Evolutionary conservation across 2,113 vertebrate genomes (phyloP).

Genomic region (Nasalis larvatus): DNA sequence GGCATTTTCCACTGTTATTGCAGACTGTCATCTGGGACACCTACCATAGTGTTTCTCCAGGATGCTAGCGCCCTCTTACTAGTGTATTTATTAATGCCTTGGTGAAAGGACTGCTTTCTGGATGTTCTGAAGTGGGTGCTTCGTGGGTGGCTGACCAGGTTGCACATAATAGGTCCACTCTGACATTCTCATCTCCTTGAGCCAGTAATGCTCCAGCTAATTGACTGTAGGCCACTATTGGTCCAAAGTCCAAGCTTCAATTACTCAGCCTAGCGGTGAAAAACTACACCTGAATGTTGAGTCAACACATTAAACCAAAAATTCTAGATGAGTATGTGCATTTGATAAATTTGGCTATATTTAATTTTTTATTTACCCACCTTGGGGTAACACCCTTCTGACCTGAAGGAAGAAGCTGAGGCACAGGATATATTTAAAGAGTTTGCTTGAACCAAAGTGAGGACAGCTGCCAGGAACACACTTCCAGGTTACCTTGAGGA

Average conservation of each 20-base stretch:
- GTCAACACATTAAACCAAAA: not conserved
- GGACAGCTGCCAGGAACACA: not conserved
- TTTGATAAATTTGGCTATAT: not conserved
- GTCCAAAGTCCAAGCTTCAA: not conserved
- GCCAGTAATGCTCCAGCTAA: not conserved
- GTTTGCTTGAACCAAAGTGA: not conserved
- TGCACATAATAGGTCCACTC: not conserved
- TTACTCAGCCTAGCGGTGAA: not conserved
- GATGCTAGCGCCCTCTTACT: not conserved
- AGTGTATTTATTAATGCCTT: not conserved
- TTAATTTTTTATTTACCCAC: not conserved
- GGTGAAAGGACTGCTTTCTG: not conserved
- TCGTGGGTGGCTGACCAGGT: not conserved
- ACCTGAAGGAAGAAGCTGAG: not conserved
- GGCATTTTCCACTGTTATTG: not conserved
- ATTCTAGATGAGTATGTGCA: not conserved
- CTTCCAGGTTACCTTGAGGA: not conserved
- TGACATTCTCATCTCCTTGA: not conserved
- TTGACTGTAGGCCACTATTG: not conserved
- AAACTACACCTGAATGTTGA: not conserved
- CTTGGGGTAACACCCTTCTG: not conserved
- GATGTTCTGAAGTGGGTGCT: not conserved
- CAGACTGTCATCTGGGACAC: not conserved
- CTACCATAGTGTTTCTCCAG: not conserved
- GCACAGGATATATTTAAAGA: not conserved